These are phyloP conservation scores for Prionailurus bengalensis DNA, from an alignment of 2,113 vertebrate genomes.

Conservation along the genomic window DNA sequence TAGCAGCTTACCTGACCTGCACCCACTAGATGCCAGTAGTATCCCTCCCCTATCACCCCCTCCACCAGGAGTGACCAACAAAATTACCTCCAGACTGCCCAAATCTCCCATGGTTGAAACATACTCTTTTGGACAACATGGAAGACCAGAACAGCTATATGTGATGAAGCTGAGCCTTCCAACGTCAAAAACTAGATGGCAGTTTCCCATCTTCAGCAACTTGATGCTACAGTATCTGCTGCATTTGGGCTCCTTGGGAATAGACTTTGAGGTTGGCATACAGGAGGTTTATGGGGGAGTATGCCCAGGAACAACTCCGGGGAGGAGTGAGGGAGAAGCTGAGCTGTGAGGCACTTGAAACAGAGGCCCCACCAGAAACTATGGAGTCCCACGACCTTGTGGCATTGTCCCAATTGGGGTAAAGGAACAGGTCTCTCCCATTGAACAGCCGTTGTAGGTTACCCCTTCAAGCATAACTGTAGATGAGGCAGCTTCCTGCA, in stretches of 20 bases:
- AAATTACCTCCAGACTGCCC: background rate
- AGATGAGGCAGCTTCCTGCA: background rate
- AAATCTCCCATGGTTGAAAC: background rate
- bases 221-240: background rate
- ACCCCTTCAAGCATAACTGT: background rate
- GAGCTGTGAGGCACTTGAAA: background rate
- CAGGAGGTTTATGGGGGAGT: background rate
- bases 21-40: background rate
- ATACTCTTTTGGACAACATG: background rate
- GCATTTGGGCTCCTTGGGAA: background rate
- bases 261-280: background rate
- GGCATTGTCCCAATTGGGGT: too few relatives aligned
- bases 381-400: background rate
- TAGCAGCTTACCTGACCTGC: background rate
- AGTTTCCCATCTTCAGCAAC: background rate
- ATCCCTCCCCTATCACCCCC: background rate
- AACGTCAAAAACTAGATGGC: background rate
- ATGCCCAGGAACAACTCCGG: fast-evolving
- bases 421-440: background rate
- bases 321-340: background rate
- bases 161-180: background rate
- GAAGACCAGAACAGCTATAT: background rate
- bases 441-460: background rate
- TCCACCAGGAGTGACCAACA: background rate
- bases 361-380: background rate